Base-by-base conservation (phyloP, 2,797 vertebrate genomes). In the Carapus acus region DNA sequence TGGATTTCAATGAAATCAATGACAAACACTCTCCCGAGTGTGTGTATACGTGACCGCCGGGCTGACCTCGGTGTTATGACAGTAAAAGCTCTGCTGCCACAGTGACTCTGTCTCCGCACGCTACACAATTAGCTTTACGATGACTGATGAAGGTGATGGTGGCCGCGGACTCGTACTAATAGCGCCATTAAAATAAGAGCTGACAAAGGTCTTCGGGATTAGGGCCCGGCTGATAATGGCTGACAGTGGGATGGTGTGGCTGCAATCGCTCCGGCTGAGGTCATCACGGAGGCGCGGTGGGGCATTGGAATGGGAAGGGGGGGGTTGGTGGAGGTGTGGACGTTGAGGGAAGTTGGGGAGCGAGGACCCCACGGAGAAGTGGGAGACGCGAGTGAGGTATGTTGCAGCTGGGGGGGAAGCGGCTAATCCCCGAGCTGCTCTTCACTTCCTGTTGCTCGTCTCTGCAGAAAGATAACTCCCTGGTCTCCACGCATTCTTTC, bases 161-260 rank as follows among this genome's bases (percentile, higher is more conserved):
- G 73, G 71, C 71, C 43, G 31, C 77, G 70, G 71, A 81, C 76
- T 74, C 54, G 57, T 76, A 65, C 64, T 79, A 84, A 82, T 75
- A 68, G 71, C 38, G 43, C 74, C 67, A 76, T 82, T 83, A 81
- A 74, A 76, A 73, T 74, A 79, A 78, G 76, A 82, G 75, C 78
- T 79, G 78, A 82, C 76, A 83, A 74, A 80, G 60, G 70, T 73
- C 57, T 73, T 82, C 58, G 65, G 62, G 67, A 62, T 62, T 59
- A 58, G 58, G 54, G 63, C 44, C 42, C 45, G 58, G 79, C 52
- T 83, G 81, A 79, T 82, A 78, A 81, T 65, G 71, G 74, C 51
- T 80, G 80, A 77, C 76, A 80, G 73, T 65, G 49, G 69, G 77
- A 71, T 58, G 76, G 62, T 73, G 58, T 50, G 64, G 72, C 67